phyloP scores from a whole-genome alignment of 2,113 vertebrate species.

The Hymenochirus boettgeri region DNA sequence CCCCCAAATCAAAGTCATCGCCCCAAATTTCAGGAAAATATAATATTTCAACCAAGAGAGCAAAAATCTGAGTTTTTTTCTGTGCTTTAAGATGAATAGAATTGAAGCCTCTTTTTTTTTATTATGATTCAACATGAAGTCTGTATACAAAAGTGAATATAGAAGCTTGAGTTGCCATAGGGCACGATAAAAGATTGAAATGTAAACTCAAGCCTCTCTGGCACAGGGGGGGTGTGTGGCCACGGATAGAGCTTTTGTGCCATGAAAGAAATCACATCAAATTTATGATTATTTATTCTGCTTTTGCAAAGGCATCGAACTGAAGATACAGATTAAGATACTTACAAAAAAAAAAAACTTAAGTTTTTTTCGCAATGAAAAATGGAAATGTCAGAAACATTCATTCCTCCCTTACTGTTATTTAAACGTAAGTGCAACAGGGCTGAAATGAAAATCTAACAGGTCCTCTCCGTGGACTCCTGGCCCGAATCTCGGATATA shows the following conservation, averaged over 20 bases:
- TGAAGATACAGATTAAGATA: no score
- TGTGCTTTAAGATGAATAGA: no score
- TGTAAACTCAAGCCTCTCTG: neutral
- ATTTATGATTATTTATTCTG: conserved; percentile 24
- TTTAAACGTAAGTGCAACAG: conserved; percentile 96
- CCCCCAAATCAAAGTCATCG: no score
- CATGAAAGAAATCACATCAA: conserved; percentile 19
- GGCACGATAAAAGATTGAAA: conserved; percentile 6
- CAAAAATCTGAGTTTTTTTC: no score
- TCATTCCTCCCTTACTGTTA: conserved; percentile 54
- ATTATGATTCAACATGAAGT: no score
- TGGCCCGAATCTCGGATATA: conserved; percentile 57
- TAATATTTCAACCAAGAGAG: no score
- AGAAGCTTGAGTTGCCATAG: no score
- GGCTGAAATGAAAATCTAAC: conserved; percentile 92
- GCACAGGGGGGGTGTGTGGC: neutral
- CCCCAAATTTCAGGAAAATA: no score
- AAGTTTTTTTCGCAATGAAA: conserved; percentile 49
- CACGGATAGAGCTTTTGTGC: neutral
- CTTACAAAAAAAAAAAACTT: conserved; percentile 48
- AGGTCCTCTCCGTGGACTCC: conserved; percentile 67
- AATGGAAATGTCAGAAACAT: conserved; percentile 59
- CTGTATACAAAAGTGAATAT: no score
- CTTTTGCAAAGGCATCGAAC: conserved; percentile 13
- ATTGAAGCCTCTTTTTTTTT: no score